Evolutionary conservation across 2,797 vertebrate species (phyloP).

Genomic region (Hoplostethus atlanticus): DNA sequence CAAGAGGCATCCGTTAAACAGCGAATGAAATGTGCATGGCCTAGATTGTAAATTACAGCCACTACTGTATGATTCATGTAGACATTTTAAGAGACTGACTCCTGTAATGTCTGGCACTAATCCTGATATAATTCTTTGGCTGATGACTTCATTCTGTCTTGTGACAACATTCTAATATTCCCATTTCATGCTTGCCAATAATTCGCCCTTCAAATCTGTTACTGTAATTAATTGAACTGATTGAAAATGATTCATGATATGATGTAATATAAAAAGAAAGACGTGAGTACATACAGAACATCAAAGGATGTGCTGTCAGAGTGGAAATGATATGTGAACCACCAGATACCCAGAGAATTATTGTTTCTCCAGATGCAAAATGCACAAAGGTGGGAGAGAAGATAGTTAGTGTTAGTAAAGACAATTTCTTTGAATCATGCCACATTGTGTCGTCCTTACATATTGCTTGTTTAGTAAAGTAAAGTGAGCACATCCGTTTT

Average conservation of each 20-base stretch:
- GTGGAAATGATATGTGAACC: too few species aligned
- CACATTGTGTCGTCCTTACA: background rate
- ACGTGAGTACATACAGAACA: too few species aligned
- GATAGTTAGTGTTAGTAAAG: background rate
- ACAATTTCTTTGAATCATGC: background rate
- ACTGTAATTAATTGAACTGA: too few species aligned
- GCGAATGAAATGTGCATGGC: too few species aligned
- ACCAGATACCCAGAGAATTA: background rate
- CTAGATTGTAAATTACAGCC: background rate
- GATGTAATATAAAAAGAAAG: background rate
- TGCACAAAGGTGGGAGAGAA: background rate
- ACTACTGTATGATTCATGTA: background rate
- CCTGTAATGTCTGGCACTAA: conserved; percentile 18
- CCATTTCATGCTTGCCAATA: background rate
- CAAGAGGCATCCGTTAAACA: too few species aligned
- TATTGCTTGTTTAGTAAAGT: conserved; percentile 30
- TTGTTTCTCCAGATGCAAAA: background rate
- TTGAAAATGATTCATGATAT: background rate
- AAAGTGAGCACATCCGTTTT: conserved; percentile 29
- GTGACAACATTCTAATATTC: background rate
- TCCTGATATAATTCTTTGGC: conserved; percentile 30
- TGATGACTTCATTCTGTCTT: background rate
- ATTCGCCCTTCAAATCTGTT: conserved; percentile 4
- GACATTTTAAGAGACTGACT: background rate
- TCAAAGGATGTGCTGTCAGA: too few species aligned